These are phyloP conservation scores for Steinernema khuongi DNA, from an alignment of 1,140 invertebrate genomes.

Conservation along the genomic window DNA sequence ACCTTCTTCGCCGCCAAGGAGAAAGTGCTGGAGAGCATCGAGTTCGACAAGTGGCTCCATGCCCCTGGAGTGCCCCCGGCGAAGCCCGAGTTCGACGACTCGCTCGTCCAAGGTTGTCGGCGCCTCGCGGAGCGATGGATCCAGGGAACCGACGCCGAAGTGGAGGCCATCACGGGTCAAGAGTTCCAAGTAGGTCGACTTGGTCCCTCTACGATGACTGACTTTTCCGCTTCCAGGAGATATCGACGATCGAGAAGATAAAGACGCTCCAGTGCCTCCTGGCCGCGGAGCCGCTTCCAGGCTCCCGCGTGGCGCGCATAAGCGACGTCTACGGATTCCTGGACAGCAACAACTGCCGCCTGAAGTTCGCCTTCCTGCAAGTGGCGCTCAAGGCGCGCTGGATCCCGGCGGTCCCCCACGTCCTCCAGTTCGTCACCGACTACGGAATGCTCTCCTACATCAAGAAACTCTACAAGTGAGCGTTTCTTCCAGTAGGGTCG, in stretches of 20 bases:
- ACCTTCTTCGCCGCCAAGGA: conserved; percentile 69
- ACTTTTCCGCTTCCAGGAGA: not conserved
- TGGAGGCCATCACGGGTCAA: not conserved
- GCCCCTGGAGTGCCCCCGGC: conserved; percentile 75
- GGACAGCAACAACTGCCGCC: not conserved
- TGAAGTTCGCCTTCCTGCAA: not conserved
- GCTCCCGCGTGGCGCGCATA: conserved; percentile 61
- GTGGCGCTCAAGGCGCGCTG: conserved; percentile 71
- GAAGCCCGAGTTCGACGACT: conserved; percentile 64
- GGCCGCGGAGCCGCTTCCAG: conserved; percentile 11
- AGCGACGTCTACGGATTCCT: conserved; percentile 68
- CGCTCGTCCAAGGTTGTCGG: not conserved
- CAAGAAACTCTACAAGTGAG: conserved; percentile 71
- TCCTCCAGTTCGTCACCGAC: conserved; percentile 72
- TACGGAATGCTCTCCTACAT: conserved; percentile 84
- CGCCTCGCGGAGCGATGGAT: not conserved
- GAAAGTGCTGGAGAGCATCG: conserved; percentile 62
- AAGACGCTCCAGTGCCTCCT: not conserved
- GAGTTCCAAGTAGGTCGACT: not conserved
- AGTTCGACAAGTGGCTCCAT: conserved; percentile 72
- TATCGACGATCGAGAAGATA: not conserved
- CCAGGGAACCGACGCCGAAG: not conserved
- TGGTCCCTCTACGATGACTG: not conserved
- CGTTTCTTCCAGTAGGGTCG: conserved; percentile 15
- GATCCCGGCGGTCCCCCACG: conserved; percentile 65